Percentiles rank a stretch among this genome's conserved stretches.
These are phyloP conservation scores for Cacatua alba DNA, from an alignment of 2,113 vertebrate species.

Conservation along the genomic window DNA sequence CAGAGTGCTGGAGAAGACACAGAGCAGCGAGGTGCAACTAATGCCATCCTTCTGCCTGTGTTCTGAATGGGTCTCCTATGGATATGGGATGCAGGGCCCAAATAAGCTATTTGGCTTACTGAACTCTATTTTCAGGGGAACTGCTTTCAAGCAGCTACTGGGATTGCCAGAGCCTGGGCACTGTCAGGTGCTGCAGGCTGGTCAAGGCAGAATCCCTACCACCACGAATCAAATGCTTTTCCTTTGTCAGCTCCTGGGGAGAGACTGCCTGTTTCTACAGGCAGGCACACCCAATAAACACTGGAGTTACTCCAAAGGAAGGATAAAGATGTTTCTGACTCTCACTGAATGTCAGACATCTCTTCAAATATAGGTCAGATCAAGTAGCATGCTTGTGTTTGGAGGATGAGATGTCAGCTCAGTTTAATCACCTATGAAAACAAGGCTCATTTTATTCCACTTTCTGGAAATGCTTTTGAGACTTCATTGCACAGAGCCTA, in stretches of 20 bases:
- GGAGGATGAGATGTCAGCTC: background rate
- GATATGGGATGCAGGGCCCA: background rate
- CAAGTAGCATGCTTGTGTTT: background rate
- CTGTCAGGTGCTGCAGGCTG: background rate
- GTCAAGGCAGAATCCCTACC: background rate
- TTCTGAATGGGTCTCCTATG: background rate
- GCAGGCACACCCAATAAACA: background rate
- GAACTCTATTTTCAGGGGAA: background rate
- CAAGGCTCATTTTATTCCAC: background rate
- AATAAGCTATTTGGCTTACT: background rate
- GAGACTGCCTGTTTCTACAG: background rate
- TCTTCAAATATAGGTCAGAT: conserved; percentile 12
- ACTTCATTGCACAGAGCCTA: background rate
- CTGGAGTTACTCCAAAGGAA: background rate
- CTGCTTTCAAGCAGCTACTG: background rate
- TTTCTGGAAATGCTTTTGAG: background rate
- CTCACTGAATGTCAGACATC: background rate
- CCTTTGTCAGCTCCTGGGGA: background rate
- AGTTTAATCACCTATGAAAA: background rate
- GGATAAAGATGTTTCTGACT: background rate
- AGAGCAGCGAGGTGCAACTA: background rate
- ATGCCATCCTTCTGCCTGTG: background rate
- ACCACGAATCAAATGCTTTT: background rate
- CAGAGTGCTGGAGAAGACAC: background rate
- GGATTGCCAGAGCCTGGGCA: background rate